Evolutionary conservation across 2,888 invertebrate species (phyloP).

Genomic region (Ashinkailepas kermadecensis): DNA sequence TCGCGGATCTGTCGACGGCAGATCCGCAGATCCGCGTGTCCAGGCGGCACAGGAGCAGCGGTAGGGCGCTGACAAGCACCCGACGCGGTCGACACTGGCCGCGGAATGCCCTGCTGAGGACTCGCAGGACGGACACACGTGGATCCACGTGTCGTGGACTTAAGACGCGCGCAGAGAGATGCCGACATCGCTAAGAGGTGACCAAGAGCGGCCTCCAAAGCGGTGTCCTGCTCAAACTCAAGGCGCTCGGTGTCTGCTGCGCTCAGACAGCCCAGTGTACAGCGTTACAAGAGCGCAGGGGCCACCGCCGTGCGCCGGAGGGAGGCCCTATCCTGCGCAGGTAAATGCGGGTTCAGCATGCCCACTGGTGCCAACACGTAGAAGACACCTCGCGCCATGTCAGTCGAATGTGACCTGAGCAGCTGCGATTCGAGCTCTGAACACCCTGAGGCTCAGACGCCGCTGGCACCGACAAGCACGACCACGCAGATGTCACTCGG

Average conservation of each 20-base stretch:
- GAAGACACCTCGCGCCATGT: neutral
- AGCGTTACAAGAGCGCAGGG: neutral
- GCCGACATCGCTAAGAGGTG: too few relatives aligned
- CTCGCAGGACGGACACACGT: too few relatives aligned
- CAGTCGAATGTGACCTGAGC: neutral
- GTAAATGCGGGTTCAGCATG: neutral
- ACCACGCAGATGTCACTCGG: neutral
- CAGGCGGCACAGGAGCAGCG: too few relatives aligned
- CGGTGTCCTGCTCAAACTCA: neutral
- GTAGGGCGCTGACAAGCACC: too few relatives aligned
- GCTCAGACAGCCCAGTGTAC: neutral
- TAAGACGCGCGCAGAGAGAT: too few relatives aligned
- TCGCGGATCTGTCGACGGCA: too few relatives aligned
- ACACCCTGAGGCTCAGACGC: neutral
- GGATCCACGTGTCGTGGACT: too few relatives aligned
- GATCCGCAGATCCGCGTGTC: too few relatives aligned
- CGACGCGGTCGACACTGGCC: too few relatives aligned
- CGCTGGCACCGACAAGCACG: neutral
- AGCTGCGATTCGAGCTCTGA: neutral
- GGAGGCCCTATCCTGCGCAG: neutral
- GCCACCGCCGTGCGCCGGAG: neutral
- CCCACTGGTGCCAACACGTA: neutral
- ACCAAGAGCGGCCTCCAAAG: neutral
- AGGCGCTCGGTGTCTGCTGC: neutral
- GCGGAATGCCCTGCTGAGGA: too few relatives aligned